Evolutionary conservation across 2,113 vertebrate species (phyloP).

Genomic region (Tamias sibiricus): DNA sequence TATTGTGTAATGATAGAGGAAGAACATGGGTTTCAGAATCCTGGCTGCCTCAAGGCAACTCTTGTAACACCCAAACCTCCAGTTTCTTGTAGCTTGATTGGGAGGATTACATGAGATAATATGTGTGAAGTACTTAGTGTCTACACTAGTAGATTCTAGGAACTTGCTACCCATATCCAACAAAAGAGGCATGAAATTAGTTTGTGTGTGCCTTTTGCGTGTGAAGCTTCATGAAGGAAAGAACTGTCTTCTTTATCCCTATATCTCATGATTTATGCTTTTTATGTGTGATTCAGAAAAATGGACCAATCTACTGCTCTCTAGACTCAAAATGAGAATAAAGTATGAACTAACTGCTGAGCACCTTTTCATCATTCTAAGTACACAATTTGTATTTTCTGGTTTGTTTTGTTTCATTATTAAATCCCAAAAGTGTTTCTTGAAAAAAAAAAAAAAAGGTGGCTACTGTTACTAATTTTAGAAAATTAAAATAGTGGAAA

Average conservation of each 20-base stretch:
- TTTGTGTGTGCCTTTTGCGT: background rate
- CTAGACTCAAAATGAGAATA: background rate
- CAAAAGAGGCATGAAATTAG: background rate
- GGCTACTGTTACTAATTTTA: background rate
- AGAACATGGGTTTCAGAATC: background rate
- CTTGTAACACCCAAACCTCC: background rate
- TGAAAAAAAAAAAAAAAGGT: constrained; percentile 9
- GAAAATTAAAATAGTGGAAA: background rate
- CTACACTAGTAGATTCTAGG: background rate
- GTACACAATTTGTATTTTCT: background rate
- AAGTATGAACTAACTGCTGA: background rate
- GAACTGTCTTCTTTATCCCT: background rate
- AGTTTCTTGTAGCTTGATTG: background rate
- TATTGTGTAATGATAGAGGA: background rate
- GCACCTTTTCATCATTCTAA: background rate
- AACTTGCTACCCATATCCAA: background rate
- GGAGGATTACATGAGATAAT: constrained; percentile 6
- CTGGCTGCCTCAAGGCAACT: background rate
- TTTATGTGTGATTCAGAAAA: background rate
- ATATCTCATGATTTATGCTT: background rate
- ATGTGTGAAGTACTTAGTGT: background rate
- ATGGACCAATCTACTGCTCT: background rate
- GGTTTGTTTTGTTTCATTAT: background rate
- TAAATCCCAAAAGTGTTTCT: background rate
- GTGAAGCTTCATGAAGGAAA: background rate